Conservation (phyloP, 2,888 invertebrate species). For the Drosophila neotestacea region DNA sequence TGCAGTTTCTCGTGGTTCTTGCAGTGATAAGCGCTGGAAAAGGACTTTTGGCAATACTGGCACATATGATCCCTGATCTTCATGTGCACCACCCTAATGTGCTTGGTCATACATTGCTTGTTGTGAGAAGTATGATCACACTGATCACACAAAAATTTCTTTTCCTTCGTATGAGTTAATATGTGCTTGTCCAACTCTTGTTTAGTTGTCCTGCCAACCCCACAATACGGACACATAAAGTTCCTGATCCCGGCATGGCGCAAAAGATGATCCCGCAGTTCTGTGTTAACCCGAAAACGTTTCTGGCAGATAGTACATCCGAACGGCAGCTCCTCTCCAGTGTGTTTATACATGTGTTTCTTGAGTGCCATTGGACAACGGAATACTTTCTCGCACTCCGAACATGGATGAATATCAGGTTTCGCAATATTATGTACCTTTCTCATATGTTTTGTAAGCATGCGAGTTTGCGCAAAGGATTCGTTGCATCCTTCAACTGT, state of each 20-base stretch:
- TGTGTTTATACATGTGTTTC: conserved; percentile 83
- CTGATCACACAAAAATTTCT: conserved; percentile 78
- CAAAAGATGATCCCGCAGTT: conserved; percentile 82
- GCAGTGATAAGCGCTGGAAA: conserved; percentile 81
- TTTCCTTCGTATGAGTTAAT: conserved; percentile 82
- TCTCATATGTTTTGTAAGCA: conserved; percentile 79
- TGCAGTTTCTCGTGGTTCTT: conserved; percentile 82
- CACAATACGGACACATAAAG: conserved; percentile 83
- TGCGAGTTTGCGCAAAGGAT: conserved; percentile 74
- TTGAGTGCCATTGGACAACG: conserved; percentile 83
- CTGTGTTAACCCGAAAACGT: conserved; percentile 82
- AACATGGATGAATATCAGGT: conserved; percentile 76
- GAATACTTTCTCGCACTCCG: conserved; percentile 82
- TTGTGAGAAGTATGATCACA: conserved; percentile 81
- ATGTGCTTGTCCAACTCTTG: conserved; percentile 83
- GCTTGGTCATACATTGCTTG: conserved; percentile 80
- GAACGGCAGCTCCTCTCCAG: conserved; percentile 82
- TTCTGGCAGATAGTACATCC: conserved; percentile 82
- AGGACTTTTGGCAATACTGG: conserved; percentile 82
- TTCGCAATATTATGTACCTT: conserved; percentile 72
- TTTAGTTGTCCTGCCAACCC: conserved; percentile 83
- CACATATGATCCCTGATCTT: conserved; percentile 82
- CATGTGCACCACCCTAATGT: conserved; percentile 81
- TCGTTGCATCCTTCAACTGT: conserved; percentile 79
- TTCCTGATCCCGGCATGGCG: conserved; percentile 84